Evolutionary conservation across 2,888 invertebrate genomes (phyloP).

Genomic region (Drosophila niveifrons): DNA sequence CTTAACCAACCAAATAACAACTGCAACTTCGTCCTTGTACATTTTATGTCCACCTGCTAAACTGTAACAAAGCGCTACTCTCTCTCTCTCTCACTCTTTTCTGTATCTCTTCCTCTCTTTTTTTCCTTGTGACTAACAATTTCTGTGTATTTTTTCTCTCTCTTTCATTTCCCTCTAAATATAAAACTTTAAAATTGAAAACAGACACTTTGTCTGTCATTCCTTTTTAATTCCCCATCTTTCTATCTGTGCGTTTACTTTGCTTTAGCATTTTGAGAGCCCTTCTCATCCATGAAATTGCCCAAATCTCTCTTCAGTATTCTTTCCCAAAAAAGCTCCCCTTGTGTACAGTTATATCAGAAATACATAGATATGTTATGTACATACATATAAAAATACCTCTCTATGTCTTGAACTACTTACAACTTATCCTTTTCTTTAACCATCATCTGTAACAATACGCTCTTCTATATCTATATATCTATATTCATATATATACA

Average conservation of each 20-base stretch:
- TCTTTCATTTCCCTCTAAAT: constrained; percentile 19
- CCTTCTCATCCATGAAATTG: not conserved
- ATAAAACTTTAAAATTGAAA: too few relatives aligned
- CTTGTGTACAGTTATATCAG: constrained; percentile 27
- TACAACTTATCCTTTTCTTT: constrained; percentile 10
- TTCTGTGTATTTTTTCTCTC: constrained; percentile 13
- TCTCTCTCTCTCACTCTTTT: constrained; percentile 29
- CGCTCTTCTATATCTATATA: constrained; percentile 16
- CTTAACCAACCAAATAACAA: constrained; percentile 28
- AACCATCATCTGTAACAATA: constrained; percentile 26
- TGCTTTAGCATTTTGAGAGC: not conserved
- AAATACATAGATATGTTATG: constrained; percentile 7
- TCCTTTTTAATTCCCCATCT: not conserved
- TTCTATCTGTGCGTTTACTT: not conserved
- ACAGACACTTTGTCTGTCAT: not conserved
- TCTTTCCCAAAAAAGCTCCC: not conserved
- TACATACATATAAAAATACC: constrained; percentile 28
- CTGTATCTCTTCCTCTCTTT: constrained; percentile 19
- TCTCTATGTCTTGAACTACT: constrained; percentile 28
- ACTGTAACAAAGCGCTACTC: constrained; percentile 44
- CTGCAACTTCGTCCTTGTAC: constrained; percentile 44
- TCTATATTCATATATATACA: constrained; percentile 5
- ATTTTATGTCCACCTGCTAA: constrained; percentile 43
- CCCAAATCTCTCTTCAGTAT: too few relatives aligned
- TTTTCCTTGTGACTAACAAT: constrained; percentile 24